Conservation (phyloP, 2,888 invertebrate genomes). For the Tanypteryx hageni region DNA sequence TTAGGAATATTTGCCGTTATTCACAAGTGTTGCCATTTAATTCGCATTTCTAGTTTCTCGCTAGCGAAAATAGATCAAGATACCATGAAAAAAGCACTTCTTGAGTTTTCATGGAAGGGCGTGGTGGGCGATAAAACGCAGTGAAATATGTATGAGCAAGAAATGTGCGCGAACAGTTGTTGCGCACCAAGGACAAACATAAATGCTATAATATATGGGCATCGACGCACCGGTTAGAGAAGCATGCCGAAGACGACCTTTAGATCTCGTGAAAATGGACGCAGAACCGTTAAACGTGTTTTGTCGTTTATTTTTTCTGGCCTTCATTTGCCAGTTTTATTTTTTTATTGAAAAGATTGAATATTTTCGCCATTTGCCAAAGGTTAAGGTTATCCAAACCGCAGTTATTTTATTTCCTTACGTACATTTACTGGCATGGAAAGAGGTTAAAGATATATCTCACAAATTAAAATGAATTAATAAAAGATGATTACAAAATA, state of each 20-base stretch:
- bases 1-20: too few species aligned
- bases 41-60: too few species aligned
- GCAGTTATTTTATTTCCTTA: too few species aligned
- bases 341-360: background rate
- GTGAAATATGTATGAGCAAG: background rate
- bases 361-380: too few species aligned
- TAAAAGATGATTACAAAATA: too few species aligned
- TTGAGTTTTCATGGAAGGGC: background rate
- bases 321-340: background rate
- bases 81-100: too few species aligned
- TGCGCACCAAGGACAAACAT: background rate
- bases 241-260: background rate
- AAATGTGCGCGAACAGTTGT: background rate
- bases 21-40: too few species aligned
- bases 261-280: background rate
- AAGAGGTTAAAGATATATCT: too few species aligned
- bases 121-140: background rate
- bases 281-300: slow-evolving; percentile 3
- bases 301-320: background rate
- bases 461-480: too few species aligned
- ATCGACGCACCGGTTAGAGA: background rate
- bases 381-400: too few species aligned
- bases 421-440: too few species aligned
- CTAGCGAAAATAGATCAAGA: too few species aligned
- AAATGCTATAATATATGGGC: background rate